Conservation (phyloP, 1,140 invertebrate genomes). For the Trypoxylus dichotomus region DNA sequence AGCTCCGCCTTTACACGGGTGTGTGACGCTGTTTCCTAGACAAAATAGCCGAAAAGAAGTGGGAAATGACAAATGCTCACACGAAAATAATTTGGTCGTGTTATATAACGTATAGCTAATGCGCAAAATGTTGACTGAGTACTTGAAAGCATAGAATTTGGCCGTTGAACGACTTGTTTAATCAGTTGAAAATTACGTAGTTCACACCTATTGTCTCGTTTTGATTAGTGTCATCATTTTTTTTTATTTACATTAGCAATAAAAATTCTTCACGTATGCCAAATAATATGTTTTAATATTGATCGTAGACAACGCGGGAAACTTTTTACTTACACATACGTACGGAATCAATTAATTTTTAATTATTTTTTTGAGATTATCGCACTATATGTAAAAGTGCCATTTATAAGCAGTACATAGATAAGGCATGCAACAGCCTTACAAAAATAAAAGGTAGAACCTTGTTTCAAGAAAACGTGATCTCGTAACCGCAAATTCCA, state of each 20-base stretch:
- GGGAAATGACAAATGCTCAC: neutral
- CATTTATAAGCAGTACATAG: too few species aligned
- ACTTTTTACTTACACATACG: too few species aligned
- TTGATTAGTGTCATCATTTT: neutral
- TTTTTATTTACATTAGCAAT: neutral
- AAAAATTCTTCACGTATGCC: neutral
- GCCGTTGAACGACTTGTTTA: neutral
- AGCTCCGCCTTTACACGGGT: neutral
- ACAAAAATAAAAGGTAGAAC: too few species aligned
- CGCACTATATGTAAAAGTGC: too few species aligned
- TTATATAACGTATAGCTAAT: neutral
- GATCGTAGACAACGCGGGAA: too few species aligned
- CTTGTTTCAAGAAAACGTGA: too few species aligned
- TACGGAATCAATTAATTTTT: too few species aligned
- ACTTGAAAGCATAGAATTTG: neutral
- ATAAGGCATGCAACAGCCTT: too few species aligned
- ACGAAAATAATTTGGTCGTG: neutral
- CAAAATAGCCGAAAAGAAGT: neutral
- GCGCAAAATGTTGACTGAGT: neutral
- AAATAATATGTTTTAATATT: too few species aligned
- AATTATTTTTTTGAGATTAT: too few species aligned
- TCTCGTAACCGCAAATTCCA: too few species aligned
- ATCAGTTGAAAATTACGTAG: neutral
- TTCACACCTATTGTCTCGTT: slow-evolving; percentile 4
- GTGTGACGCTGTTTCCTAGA: neutral